A percentile compares a stretch with the other conserved stretches of the same genome.
phyloP scores from a whole-genome alignment of 1,140 invertebrate genomes.

The Bombus sibiricus region DNA sequence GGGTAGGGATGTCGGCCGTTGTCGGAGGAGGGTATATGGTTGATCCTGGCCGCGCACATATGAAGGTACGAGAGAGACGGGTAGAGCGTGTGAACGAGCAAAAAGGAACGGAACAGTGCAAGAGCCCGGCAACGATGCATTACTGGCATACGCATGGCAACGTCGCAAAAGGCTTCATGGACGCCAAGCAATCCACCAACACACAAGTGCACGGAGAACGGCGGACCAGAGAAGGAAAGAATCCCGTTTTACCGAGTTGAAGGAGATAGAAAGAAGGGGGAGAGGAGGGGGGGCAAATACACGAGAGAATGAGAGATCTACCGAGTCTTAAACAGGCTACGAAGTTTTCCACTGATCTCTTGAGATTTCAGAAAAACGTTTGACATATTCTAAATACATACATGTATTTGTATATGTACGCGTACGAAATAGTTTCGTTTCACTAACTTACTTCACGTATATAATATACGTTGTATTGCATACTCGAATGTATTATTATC shows the following conservation, averaged over 20 bases:
- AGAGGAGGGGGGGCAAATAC: neutral
- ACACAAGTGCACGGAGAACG: conserved; percentile 74
- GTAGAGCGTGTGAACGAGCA: conserved; percentile 24
- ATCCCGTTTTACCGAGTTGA: conserved; percentile 78
- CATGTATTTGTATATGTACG: conserved; percentile 30
- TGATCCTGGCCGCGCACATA: conserved; percentile 67
- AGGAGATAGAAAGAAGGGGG: conserved; percentile 55
- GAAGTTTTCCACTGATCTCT: conserved; percentile 69
- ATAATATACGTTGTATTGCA: neutral
- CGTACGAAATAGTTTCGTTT: conserved; percentile 22
- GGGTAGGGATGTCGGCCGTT: conserved; percentile 57
- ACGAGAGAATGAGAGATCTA: conserved; percentile 54
- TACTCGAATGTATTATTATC: neutral
- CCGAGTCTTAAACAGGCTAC: conserved; percentile 58
- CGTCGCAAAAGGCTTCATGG: conserved; percentile 72
- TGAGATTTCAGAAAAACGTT: conserved; percentile 70
- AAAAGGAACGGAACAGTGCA: conserved; percentile 41
- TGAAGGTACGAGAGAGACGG: conserved; percentile 40
- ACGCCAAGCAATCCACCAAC: conserved; percentile 76
- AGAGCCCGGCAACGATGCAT: conserved; percentile 70
- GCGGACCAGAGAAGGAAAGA: conserved; percentile 79
- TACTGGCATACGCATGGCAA: conserved; percentile 60
- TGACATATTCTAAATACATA: conserved; percentile 51
- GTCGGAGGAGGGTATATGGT: conserved; percentile 60
- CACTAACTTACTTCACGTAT: neutral